Evolutionary conservation across 1,140 invertebrate species (phyloP), one percentile per base, ranked within the genome.

Genomic region (Spodoptera frugiperda): DNA sequence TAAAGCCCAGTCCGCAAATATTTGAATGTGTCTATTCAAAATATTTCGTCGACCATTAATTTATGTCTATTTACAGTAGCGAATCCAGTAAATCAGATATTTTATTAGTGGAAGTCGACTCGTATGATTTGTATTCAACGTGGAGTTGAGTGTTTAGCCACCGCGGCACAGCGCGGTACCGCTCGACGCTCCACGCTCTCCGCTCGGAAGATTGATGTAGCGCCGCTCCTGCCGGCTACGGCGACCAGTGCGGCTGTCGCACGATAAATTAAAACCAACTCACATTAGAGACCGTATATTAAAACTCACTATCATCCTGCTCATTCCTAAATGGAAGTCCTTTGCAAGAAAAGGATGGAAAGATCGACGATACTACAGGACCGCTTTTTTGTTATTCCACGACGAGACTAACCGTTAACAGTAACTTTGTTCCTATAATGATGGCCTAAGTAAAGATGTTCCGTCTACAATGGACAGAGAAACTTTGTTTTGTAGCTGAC

Each of bases 241-340:
- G 77, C 77, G 87, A 84, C 81, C 83, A 77, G 80, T 78, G 82
- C 89, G 91, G 89, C 92, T 93, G 92, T 92, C 88, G 86, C 84
- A 86, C 89, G 80, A 93, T 93, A 93, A 93, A 93, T 93, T 93
- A 93, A 89, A 88, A 85, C 79, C 84, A 84, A 87, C 87, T 89
- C 87, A 87, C 85, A 91, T 89, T 91, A 89, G 84, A 83, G 86
- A 88, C 81, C 77, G 81, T 83, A 89, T 87, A 88, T 89, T 88
- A 86, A 89, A 89, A 89, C 85, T 77, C 78, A 86, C 82, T 21
- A 78, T 82, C 80, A 83, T 90, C 89, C 84, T 86, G 63, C 84
- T 92, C 87, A 59, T 76, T 84, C 85, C 79, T 83, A 79, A 68
- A 54, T 39, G 48, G 57, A 68, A 25, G 76, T 82, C 73, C 80